Evolutionary conservation across 2,888 invertebrate genomes (phyloP), one percentile per base, ranked within the genome.

Genomic region (Agrenia bidenticulata): DNA sequence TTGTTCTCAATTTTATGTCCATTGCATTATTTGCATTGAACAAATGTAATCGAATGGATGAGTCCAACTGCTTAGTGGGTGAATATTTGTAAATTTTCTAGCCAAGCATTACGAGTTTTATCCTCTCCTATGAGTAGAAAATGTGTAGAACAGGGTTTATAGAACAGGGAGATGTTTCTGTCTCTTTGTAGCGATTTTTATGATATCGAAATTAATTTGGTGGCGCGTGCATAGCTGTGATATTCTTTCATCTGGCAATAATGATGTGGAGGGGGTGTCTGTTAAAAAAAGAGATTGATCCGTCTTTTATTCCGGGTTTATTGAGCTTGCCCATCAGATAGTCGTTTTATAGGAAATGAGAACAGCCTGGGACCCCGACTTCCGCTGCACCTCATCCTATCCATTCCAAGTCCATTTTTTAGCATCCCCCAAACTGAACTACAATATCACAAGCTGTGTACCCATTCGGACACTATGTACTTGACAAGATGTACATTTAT

Each of bases 241-340:
- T 63, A 69, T 62, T 51, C 61, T 63, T 63, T 64, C 66, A 66
- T 64, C 57, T 69, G 63, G 58, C 56, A 57, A 55, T 63, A 66
- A 66, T 63, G 61, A 60, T 42, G 45, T 49, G 56, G 45, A 62
- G 45, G 19, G 49, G 49, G 56, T 27, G 21, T 55, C 45, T 56
- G 39, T 62, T 45, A 62, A 62, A 62, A 61, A 59, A 59, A 42
- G 64, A 64, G 68, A 68, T 61, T 66, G 69, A 66, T 69, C 66
- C 57, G 61, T 63, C 64, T 66, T 61, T 69, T 69, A 69, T 69
- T 70, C 57, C 63, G 60, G 60, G 60, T 64, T 69, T 69, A 69
- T 69, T 70, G 64, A 67, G 69, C 69, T 63, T 63, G 54, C 60
- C 63, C 53, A 54, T 54, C 32, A 54, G 32, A 54, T 26, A 54